Base-by-base conservation (phyloP, 1,140 invertebrate species). In the Drosophila tani region DNA sequence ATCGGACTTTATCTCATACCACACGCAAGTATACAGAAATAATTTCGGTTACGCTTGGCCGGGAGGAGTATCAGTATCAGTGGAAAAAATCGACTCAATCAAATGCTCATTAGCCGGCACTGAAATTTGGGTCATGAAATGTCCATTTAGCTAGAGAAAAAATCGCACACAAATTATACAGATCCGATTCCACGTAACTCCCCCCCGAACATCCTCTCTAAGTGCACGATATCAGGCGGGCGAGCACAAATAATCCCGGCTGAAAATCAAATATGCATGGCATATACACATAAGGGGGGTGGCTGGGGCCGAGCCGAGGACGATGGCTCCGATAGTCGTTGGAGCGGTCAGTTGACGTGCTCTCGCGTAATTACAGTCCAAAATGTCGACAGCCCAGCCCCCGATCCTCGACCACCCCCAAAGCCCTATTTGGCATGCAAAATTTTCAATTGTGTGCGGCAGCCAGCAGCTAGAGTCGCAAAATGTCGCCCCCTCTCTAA, bases 291-390 rank as follows among this genome's bases (percentile, higher is more conserved):
- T 32, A 3, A 11, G 14, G 12, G 19, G 35, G 32, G 49, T 35
- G 32, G 32, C n/a, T 8, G 17, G 32, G 49, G 29, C 7, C 29
- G 29, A 32, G 7, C 9, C 46, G 69, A 32, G 56, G 35, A 40
- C 56, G 50, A 85, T 86, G 68, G 74, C 82, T 70, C 27, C 75
- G 76, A 87, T 86, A 65, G 66, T 32, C 81, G 65, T 59, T 88
- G 47, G 69, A 86, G 81, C 84, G 83, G 68, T 79, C 79, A 68
- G 81, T 67, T 90, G 78, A 90, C 85, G 85, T 90, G 85, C 76
- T 75, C 65, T 78, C 65, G 63, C 75, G 82, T 90, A 90, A 90
- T 90, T 90, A 90, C 75, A 74, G 70, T 79, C 70, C 69, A 75
- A 85, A 90, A 84, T 90, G 78, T 68, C 59, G 78, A 67, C 81